phyloP scores from a whole-genome alignment of 2,113 vertebrate species.

The Vulpes vulpes region DNA sequence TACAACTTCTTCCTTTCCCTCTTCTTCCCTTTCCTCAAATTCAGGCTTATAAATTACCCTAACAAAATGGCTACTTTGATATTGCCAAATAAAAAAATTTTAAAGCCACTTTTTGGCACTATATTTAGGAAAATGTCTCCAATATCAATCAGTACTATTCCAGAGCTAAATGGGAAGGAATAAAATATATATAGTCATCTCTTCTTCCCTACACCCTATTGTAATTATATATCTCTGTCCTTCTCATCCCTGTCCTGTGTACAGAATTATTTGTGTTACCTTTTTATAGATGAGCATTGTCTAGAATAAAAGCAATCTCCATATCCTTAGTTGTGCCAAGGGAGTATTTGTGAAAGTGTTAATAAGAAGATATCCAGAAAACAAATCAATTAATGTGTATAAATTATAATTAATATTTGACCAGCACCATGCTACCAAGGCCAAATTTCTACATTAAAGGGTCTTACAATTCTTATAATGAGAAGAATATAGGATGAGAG shows the following conservation, averaged over 20 bases:
- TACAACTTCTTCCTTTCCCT: neutral
- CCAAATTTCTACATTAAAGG: neutral
- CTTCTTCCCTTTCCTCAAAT: neutral
- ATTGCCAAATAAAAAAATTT: neutral
- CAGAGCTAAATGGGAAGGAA: neutral
- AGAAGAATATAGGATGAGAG: neutral
- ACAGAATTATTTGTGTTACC: slow-evolving; percentile 20
- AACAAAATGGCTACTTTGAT: neutral
- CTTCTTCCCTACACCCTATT: neutral
- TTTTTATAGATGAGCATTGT: slow-evolving; percentile 25
- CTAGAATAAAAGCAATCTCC: slow-evolving; percentile 21
- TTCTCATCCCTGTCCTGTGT: neutral
- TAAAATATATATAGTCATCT: neutral
- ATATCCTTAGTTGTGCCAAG: neutral
- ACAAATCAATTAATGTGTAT: slow-evolving; percentile 66
- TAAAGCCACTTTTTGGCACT: neutral
- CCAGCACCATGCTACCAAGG: neutral
- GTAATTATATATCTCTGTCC: neutral
- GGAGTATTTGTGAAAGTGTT: neutral
- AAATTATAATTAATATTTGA: slow-evolving; percentile 62
- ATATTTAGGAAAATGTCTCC: neutral
- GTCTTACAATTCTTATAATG: neutral
- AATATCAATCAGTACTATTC: neutral
- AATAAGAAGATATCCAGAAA: neutral
- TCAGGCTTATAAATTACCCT: neutral